These are phyloP conservation scores for Dinocampus coccinellae DNA, from an alignment of 2,888 invertebrate species.

Conservation along the genomic window DNA sequence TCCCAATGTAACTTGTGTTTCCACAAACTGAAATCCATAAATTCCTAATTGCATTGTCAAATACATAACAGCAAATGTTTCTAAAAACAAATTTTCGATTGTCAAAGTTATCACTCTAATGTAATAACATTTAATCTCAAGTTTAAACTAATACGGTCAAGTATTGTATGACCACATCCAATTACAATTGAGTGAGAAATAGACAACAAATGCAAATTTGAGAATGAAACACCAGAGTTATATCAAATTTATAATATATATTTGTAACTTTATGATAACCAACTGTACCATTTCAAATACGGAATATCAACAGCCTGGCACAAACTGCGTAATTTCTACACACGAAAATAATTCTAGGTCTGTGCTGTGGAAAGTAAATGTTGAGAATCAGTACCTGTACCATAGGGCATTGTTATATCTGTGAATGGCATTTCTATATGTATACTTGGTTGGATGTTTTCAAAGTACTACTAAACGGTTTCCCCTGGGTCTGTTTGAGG, in stretches of 20 bases:
- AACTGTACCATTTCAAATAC: not conserved
- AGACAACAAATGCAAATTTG: not conserved
- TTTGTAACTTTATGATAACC: not conserved
- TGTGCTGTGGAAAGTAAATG: not conserved
- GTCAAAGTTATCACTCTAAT: slow-evolving; percentile 12
- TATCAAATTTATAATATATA: not conserved
- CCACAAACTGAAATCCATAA: not conserved
- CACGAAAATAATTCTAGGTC: not conserved
- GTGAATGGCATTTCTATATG: not conserved
- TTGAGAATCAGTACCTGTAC: not conserved
- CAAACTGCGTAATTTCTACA: not conserved
- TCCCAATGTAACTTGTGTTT: not conserved
- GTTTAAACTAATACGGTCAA: slow-evolving; percentile 5
- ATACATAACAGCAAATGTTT: not conserved
- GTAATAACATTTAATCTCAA: slow-evolving; percentile 25
- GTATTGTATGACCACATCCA: slow-evolving; percentile 10
- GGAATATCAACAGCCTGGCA: not conserved
- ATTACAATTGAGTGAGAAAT: slow-evolving; percentile 6
- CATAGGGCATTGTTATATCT: not conserved
- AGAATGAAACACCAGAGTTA: not conserved
- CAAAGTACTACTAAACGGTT: slow-evolving; percentile 41
- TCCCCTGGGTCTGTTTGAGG: slow-evolving; percentile 27
- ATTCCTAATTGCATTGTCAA: slow-evolving; percentile 2
- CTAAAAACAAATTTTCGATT: slow-evolving; percentile 3
- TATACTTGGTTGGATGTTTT: slow-evolving; percentile 20